phyloP scores from a whole-genome alignment of 2,888 invertebrate species.

The Leptodirus hochenwartii region DNA sequence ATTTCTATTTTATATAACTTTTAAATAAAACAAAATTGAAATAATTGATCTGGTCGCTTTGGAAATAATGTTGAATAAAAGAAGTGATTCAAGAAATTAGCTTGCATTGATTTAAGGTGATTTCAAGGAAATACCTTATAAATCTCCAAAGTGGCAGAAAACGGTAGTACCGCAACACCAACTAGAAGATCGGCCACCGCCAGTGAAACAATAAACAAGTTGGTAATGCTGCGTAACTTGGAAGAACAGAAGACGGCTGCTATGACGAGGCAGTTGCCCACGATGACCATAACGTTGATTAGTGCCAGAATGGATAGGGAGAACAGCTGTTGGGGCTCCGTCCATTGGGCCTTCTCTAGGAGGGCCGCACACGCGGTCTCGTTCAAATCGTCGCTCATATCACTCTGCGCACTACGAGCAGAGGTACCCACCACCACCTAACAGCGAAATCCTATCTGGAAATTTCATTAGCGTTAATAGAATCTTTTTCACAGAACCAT shows the following conservation, averaged over 20 bases:
- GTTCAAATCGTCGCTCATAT: too few relatives aligned
- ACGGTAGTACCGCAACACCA: slow-evolving; percentile 89
- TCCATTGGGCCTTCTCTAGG: slow-evolving; percentile 66
- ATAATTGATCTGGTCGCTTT: too few relatives aligned
- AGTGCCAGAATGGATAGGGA: slow-evolving; percentile 61
- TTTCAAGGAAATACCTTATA: slow-evolving; percentile 74
- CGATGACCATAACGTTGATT: slow-evolving; percentile 76
- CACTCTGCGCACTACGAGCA: too few relatives aligned
- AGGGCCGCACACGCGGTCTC: slow-evolving; percentile 65
- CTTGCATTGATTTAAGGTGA: too few relatives aligned
- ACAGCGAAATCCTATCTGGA: too few relatives aligned
- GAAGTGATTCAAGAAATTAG: too few relatives aligned
- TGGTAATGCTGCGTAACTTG: slow-evolving; percentile 87
- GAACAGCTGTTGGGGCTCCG: slow-evolving; percentile 56
- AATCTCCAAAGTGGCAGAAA: slow-evolving; percentile 88
- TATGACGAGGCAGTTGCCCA: slow-evolving; percentile 84
- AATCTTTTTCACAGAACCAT: too few relatives aligned
- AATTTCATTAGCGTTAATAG: too few relatives aligned
- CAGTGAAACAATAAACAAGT: slow-evolving; percentile 90
- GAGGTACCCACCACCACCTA: too few relatives aligned
- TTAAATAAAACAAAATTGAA: too few relatives aligned
- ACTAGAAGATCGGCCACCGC: slow-evolving; percentile 92
- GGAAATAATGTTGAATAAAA: too few relatives aligned
- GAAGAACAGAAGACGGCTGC: slow-evolving; percentile 80
- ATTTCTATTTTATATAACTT: too few relatives aligned